Conservation (phyloP, 92 coral and sea anemone species). For the Phenganax marumi region DNA sequence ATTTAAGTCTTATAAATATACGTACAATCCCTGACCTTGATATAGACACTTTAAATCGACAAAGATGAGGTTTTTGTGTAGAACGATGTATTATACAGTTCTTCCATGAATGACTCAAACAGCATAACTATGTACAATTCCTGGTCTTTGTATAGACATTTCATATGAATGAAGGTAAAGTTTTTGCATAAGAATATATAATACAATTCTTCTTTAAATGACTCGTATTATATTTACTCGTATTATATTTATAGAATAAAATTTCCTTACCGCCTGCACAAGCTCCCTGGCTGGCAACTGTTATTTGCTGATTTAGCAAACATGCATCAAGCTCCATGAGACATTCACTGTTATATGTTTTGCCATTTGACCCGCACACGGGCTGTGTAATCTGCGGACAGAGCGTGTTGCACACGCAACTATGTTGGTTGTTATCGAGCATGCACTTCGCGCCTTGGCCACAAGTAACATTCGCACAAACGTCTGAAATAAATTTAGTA, state of each 20-base stretch:
- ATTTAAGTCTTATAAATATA: no score
- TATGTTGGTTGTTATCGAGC: background rate
- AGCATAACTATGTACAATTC: background rate
- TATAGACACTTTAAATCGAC: no score
- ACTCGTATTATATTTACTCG: no score
- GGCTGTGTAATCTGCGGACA: slow-evolving; percentile 4
- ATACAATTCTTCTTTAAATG: no score
- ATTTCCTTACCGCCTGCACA: background rate
- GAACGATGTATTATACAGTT: no score
- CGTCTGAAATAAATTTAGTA: background rate
- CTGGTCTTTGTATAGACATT: no score
- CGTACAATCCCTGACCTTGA: no score
- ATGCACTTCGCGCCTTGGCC: background rate
- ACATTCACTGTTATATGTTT: background rate
- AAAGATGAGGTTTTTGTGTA: no score
- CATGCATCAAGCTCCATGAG: background rate
- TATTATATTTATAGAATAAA: background rate
- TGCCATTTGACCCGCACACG: slow-evolving; percentile 12
- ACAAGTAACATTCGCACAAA: background rate
- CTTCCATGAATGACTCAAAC: background rate
- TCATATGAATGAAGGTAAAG: no score
- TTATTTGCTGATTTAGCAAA: background rate
- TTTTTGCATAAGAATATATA: no score
- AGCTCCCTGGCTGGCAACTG: background rate
- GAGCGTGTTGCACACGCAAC: background rate